These are phyloP conservation scores for Felis chaus DNA, from an alignment of 2,113 vertebrate species.

Conservation along the genomic window DNA sequence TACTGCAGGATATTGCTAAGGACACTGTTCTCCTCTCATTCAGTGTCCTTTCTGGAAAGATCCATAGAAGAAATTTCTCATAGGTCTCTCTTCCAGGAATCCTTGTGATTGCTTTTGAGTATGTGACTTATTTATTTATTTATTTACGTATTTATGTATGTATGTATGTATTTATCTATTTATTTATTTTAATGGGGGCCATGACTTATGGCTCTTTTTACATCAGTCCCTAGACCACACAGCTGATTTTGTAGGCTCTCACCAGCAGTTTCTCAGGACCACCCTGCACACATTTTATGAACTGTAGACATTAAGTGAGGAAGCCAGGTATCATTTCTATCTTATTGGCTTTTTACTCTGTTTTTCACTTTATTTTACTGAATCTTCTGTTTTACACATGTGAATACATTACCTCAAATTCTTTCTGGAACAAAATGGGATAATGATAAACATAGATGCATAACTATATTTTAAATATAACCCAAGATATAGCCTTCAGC, in stretches of 20 bases:
- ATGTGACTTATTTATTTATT: background rate
- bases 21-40: background rate
- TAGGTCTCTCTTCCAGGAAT: background rate
- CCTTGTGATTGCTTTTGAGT: background rate
- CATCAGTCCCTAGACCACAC: background rate
- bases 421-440: background rate
- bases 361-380: background rate
- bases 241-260: background rate
- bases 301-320: background rate
- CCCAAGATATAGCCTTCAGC: fast-evolving
- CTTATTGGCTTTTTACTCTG: background rate
- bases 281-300: background rate
- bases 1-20: background rate
- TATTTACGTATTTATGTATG: fast-evolving
- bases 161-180: too few species aligned
- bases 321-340: background rate
- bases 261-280: background rate
- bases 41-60: background rate
- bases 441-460: background rate
- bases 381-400: background rate
- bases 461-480: background rate
- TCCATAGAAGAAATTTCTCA: background rate
- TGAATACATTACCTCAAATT: background rate
- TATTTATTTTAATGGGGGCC: background rate
- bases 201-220: background rate